Conservation (phyloP, 2,113 vertebrate genomes). For the Rhynchomys soricoides region DNA sequence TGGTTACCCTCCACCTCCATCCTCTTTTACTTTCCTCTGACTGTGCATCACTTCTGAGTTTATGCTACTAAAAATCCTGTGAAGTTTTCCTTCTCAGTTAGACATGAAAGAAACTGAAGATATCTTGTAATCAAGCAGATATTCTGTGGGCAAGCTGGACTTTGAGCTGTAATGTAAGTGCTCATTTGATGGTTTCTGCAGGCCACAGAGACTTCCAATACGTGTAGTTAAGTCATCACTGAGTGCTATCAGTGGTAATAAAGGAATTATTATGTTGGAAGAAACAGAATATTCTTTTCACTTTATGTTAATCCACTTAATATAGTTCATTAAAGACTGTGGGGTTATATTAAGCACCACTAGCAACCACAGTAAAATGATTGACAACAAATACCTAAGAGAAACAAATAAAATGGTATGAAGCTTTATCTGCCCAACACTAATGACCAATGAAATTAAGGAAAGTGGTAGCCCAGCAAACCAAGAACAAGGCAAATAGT, state of each 20-base stretch:
- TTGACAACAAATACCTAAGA: neutral
- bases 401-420: neutral
- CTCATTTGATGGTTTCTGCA: neutral
- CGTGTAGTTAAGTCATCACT: neutral
- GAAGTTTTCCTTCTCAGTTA: neutral
- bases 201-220: neutral
- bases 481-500: neutral
- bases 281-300: neutral
- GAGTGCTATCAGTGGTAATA: neutral
- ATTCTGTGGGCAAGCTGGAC: neutral
- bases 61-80: neutral
- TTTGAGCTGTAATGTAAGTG: neutral
- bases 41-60: neutral
- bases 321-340: constrained; percentile 12
- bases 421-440: neutral
- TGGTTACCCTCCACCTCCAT: too few species aligned
- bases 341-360: neutral
- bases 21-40: too few species aligned
- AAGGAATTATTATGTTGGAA: neutral
- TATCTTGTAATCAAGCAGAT: neutral
- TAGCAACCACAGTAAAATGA: neutral
- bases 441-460: neutral
- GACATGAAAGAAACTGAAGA: neutral
- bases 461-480: neutral
- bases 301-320: neutral